Base-by-base conservation (phyloP, 2,113 vertebrate genomes). In the Anoura caudifer region DNA sequence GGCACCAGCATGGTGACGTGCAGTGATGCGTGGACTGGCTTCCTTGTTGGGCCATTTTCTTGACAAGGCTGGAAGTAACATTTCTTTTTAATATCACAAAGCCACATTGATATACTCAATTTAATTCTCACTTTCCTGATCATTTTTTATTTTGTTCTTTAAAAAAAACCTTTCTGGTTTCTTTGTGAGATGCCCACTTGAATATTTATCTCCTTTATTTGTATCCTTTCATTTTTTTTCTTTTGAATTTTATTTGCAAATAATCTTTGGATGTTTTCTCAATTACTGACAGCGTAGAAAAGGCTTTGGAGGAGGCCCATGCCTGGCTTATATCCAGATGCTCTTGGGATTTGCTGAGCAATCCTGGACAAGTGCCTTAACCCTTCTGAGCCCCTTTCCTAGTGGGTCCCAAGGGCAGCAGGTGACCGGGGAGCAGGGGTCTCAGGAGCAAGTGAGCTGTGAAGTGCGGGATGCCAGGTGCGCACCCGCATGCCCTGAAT, bases 321-420 rank as follows among this genome's bases (percentile, higher is more conserved):
- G 13, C 45, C 65, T n/a, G 24, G 31, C 65, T 47, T 20, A 4
- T 41, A 41, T 45, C n/a, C 45, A n/a, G 33, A 43, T 9, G 84
- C 43, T 54, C 31, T 85, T 59, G n/a, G 28, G 5, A 2, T 89
- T 45, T 52, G 47, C 79, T 38, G 38, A 19, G 47, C 0, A 4
- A 16, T 67, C 65, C 83, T 41, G 63, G 76, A 4, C 38, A 10
- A 43, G n/a, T 0, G 4, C 13, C 31, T 36, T 33, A 31, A 22
- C 5, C 19, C 38, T 4, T 6, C 63, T 33, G 38, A 52, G 45
- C 26, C 36, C 52, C 8, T 38, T 19, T 22, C 76, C 19, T 22
- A 2, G 0, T 3, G 0, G 56, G 20, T 50, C 47, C 47, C 14
- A 5, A 2, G 22, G 22, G 56, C 22, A 8, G 36, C 6, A 11